Evolutionary conservation across 2,888 invertebrate genomes (phyloP), one percentile per base, ranked within the genome.

Genomic region (Lottia gigantea): DNA sequence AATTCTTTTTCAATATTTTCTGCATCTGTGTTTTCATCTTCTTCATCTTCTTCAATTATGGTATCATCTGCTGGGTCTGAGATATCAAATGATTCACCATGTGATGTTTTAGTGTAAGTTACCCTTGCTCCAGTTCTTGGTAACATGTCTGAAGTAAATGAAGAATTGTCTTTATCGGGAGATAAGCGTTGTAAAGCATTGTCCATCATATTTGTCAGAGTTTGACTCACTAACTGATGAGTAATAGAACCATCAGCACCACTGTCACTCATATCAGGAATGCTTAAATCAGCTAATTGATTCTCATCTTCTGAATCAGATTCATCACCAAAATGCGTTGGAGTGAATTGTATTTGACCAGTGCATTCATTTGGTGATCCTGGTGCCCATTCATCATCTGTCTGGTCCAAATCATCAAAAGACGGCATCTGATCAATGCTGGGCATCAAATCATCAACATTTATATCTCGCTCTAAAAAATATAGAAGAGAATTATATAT

Each of bases 1-100:
- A 85, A 85, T 68, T 85, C 85, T 65, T 83, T 82, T 46, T 80
- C 81, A 67, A 83, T 82, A 66, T 83, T 79, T 8, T 74, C 77
- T 46, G 26, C 64, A 75, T 74, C 49, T 66, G 68, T n/a, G 61
- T 64, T 61, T 46, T 67, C 64, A 12, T 73, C 75, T 46, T 74
- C 73, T 25, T 73, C 74, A 62, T 77, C 77, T 45, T 74, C 74
- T 47, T 74, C 74, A 19, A 68, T 62, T 46, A 74, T 75, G 15
- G 75, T 73, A n/a, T 74, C 71, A 23, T 76, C 74, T 40, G 23
- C 40, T 11, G 74, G 74, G 14, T 73, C 74, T 16, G 71, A 70
- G 23, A 77, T 73, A 47, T 77, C 77, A 55, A 77, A 68, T 61
- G 72, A 64, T 62, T 75, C 75, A 15, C 78, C 76, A 40, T 71